Evolutionary conservation across 2,797 vertebrate species (phyloP).

Genomic region (Tragopan temminckii): DNA sequence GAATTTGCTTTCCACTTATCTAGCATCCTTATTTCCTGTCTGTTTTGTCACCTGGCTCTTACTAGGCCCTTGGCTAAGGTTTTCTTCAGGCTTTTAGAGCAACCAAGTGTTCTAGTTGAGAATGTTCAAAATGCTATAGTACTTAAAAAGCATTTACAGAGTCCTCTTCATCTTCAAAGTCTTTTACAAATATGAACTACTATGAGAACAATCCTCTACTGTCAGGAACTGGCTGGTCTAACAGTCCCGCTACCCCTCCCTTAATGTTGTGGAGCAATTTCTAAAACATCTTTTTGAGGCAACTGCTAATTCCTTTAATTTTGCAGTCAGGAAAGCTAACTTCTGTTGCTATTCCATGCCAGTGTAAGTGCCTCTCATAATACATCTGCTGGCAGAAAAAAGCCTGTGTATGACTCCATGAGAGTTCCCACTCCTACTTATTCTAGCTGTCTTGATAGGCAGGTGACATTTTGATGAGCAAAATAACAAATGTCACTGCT

Average conservation of each 20-base stretch:
- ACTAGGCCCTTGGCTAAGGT: background rate
- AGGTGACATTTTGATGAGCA: slow-evolving; percentile 55
- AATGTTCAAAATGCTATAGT: background rate
- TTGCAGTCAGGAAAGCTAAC: background rate
- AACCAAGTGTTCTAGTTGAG: background rate
- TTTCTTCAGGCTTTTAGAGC: background rate
- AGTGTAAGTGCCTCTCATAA: background rate
- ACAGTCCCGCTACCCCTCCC: background rate
- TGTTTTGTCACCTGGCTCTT: slow-evolving; percentile 13
- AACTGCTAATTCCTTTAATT: slow-evolving; percentile 4
- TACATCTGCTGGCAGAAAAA: slow-evolving; percentile 32
- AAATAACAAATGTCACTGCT: slow-evolving; percentile 58
- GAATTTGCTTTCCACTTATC: background rate
- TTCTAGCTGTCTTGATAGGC: slow-evolving; percentile 44
- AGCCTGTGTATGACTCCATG: background rate
- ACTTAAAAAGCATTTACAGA: background rate
- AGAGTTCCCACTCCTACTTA: slow-evolving; percentile 28
- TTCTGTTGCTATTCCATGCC: background rate
- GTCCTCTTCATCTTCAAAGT: background rate
- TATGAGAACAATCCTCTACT: background rate
- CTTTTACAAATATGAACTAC: background rate
- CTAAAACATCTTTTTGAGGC: background rate
- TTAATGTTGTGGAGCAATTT: background rate
- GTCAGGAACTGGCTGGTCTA: background rate
- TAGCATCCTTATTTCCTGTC: background rate